Evolutionary conservation across 2,888 invertebrate genomes (phyloP).

Genomic region (Chromoteleia sp.): DNA sequence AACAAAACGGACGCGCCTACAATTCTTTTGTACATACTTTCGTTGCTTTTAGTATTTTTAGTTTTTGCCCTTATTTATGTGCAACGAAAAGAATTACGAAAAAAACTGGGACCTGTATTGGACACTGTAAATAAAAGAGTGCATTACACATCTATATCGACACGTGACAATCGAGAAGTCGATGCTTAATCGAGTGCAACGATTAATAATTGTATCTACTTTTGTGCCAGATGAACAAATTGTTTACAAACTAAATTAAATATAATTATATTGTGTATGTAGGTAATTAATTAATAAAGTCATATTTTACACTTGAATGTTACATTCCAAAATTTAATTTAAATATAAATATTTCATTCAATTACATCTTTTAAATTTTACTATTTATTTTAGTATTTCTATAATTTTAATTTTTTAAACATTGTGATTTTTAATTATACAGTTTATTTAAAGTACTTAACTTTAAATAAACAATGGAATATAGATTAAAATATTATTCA

Average conservation of each 20-base stretch:
- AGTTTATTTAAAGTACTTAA: too few relatives aligned
- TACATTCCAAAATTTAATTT: neutral
- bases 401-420: too few relatives aligned
- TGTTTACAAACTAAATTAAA: constrained; percentile 12
- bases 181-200: constrained; percentile 64
- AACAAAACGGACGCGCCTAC: constrained; percentile 72
- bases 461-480: neutral
- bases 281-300: neutral
- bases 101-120: constrained; percentile 87
- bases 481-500: neutral
- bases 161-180: constrained; percentile 85
- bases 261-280: constrained; percentile 1
- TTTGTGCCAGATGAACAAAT: constrained; percentile 47
- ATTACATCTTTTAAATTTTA: too few relatives aligned
- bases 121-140: constrained; percentile 89
- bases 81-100: constrained; percentile 87
- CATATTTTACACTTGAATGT: neutral
- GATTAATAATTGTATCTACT: constrained; percentile 44
- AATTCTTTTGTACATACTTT: constrained; percentile 76
- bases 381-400: too few relatives aligned
- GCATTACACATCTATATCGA: constrained; percentile 90
- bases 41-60: constrained; percentile 85
- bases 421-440: too few relatives aligned
- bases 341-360: too few relatives aligned
- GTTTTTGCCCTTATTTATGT: constrained; percentile 87